phyloP scores from a whole-genome alignment of 2,113 vertebrate genomes.

The Brevimyrus niger region DNA sequence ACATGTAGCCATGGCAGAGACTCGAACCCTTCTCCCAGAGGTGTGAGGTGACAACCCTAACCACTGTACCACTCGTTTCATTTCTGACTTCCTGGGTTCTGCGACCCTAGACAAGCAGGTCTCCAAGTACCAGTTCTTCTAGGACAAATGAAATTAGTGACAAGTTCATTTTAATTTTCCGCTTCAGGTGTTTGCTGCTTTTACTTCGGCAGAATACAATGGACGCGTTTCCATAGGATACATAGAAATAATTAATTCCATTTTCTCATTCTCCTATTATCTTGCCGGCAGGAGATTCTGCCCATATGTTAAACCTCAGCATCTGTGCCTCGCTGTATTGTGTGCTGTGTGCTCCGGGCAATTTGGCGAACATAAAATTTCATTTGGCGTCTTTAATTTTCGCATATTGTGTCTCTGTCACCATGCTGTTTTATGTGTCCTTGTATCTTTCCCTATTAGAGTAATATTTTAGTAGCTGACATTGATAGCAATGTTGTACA shows the following conservation, averaged over 20 bases:
- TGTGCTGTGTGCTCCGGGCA: background rate
- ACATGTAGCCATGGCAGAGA: background rate
- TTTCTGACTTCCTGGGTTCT: background rate
- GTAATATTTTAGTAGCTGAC: background rate
- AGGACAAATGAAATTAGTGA: background rate
- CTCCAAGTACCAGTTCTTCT: background rate
- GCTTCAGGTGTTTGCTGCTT: background rate
- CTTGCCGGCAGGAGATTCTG: background rate
- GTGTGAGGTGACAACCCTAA: background rate
- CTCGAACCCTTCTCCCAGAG: background rate
- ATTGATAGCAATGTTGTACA: background rate
- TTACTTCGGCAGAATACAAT: background rate
- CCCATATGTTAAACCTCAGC: background rate
- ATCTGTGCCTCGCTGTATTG: background rate
- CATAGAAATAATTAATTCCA: background rate
- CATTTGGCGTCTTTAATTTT: background rate
- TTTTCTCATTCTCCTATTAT: background rate
- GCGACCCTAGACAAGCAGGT: background rate
- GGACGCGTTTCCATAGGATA: background rate
- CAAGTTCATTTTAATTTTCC: background rate
- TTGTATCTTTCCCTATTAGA: background rate
- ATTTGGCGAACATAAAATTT: background rate
- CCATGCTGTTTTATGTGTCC: background rate
- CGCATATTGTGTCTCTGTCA: background rate
- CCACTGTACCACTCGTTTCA: background rate